phyloP scores from a whole-genome alignment of 2,113 vertebrate species.

The Dasypus novemcinctus region DNA sequence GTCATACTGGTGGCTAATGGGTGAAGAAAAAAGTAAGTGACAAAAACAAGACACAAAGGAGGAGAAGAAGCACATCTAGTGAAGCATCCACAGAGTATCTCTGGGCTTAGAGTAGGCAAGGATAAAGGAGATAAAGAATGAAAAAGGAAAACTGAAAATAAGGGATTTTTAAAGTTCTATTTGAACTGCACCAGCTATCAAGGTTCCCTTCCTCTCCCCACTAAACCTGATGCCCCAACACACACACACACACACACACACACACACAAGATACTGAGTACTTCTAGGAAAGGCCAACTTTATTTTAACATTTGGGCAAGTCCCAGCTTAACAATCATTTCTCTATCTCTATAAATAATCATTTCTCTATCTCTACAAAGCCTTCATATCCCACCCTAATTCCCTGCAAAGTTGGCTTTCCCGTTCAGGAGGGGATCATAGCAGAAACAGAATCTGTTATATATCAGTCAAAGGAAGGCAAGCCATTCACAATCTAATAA shows the following conservation, averaged over 20 bases:
- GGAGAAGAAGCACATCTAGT: background rate
- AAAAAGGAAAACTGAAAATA: background rate
- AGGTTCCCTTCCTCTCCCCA: background rate
- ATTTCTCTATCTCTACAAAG: background rate
- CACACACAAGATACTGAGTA: no score
- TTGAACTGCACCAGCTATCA: background rate
- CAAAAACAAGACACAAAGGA: background rate
- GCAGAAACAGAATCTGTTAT: background rate
- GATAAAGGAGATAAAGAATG: background rate
- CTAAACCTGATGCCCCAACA: background rate
- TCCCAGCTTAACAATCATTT: background rate
- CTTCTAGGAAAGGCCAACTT: background rate
- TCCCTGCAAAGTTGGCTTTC: background rate
- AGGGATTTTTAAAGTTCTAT: background rate
- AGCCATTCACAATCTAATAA: background rate
- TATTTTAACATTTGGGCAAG: no score
- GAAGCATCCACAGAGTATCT: background rate
- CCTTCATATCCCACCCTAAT: background rate
- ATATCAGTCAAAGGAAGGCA: background rate
- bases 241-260: background rate
- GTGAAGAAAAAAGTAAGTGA: background rate
- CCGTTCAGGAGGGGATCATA: background rate
- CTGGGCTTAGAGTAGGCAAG: background rate
- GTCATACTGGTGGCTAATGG: rapidly evolving
- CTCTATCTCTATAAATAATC: background rate